Base-by-base conservation (phyloP, 1,140 invertebrate genomes). In the Acyrthosiphon pisum region DNA sequence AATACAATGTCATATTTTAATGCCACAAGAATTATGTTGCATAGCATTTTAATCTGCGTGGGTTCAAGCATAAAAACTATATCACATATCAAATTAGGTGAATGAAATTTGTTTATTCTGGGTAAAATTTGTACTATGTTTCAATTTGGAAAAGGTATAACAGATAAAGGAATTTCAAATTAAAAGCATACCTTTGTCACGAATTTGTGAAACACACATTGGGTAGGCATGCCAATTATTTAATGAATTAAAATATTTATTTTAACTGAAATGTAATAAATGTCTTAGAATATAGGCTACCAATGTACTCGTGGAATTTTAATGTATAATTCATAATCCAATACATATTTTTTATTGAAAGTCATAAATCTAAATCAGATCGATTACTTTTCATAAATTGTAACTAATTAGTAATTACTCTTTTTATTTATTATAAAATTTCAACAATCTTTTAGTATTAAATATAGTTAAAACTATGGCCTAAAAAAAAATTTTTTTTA, bases 301-400 rank as follows among this genome's bases (percentile, higher is more conserved):
- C 44, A n/a, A 53, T 37, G n/a, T 53, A 35, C 41, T 60, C 26
- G 23, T 41, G 23, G 88, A 90, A 41, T 90, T 90, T 60, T 41
- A 90, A 90, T 60, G 37, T 22, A 89, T 56, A 89, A 53, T 89
- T 56, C 48, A 41, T 26, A 56, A 89, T 53, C 48, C 48, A 89
- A 50, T 53, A 89, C 46, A 89, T 35, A 37, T 37, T 22, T 35
- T 88, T 56, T 89, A 56, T 87, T 7, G 44, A 87, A 48, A 87
- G 30, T 87, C 86, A 87, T 89, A 53, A 89, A 89, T 56, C 50
- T 89, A 56, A 37, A 89, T 53, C 35, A 56, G 87, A 89, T 89
- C 50, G 22, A 89, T 35, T 89, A 87, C 7, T 48, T 22, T n/a
- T 35, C 35, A 87, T 48, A 87, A 26, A 46, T 87, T 46, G 44